These are phyloP conservation scores for Anguilla anguilla DNA, from an alignment of 2,797 vertebrate species.

Conservation along the genomic window DNA sequence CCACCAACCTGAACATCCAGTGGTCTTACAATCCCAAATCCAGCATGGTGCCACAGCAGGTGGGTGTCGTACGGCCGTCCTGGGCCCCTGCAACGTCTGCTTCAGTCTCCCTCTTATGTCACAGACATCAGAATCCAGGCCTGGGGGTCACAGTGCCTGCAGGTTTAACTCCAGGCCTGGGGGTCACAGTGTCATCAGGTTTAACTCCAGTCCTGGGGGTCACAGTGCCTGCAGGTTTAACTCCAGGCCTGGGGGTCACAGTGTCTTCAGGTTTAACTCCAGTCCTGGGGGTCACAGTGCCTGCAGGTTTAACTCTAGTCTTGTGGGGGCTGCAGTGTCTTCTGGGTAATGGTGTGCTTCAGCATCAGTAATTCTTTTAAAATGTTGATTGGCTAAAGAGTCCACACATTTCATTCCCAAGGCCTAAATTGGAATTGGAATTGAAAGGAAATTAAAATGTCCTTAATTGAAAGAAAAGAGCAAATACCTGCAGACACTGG, in stretches of 20 bases:
- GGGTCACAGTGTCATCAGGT: neutral
- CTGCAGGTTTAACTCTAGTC: neutral
- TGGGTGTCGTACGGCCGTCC: conserved; percentile 26
- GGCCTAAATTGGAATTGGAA: too few relatives aligned
- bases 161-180: neutral
- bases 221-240: neutral
- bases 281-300: neutral
- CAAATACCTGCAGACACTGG: neutral
- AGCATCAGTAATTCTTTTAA: neutral
- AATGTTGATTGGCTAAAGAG: too few relatives aligned
- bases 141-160: neutral
- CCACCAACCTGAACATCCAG: conserved; percentile 52
- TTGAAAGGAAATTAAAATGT: too few relatives aligned
- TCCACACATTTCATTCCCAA: too few relatives aligned
- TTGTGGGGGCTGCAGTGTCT: neutral
- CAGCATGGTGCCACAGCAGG: conserved; percentile 46
- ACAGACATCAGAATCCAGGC: neutral
- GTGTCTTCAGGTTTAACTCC: neutral
- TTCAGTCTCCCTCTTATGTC: neutral
- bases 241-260: neutral
- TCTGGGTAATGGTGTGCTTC: neutral
- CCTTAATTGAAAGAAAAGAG: too few relatives aligned
- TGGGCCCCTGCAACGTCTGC: neutral
- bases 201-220: neutral
- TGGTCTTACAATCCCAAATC: conserved; percentile 54